A percentile compares a stretch with the other conserved stretches of the same genome.
These are phyloP conservation scores for Hecatera dysodea DNA, from an alignment of 2,888 invertebrate genomes.

Conservation along the genomic window DNA sequence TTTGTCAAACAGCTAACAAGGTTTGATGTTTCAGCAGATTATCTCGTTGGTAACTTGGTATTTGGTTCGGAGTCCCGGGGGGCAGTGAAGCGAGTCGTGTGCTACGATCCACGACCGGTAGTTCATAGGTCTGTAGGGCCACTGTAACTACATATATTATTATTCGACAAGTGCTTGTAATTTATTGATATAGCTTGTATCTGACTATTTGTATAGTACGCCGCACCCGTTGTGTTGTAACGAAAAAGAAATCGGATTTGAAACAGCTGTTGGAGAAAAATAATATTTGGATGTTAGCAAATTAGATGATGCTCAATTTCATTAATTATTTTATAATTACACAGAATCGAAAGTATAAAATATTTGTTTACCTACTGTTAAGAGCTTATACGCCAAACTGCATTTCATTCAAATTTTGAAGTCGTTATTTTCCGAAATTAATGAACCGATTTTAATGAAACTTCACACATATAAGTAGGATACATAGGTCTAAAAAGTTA, in stretches of 20 bases:
- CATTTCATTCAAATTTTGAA: too few relatives aligned
- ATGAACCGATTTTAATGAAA: too few relatives aligned
- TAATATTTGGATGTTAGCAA: neutral
- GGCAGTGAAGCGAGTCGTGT: constrained; percentile 56
- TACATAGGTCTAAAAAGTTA: too few relatives aligned
- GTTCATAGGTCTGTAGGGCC: constrained; percentile 64
- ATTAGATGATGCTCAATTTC: neutral
- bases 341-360: neutral
- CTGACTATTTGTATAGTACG: constrained; percentile 23
- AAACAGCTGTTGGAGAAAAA: neutral
- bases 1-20: constrained; percentile 39
- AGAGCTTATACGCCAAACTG: too few relatives aligned
- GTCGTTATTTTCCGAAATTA: too few relatives aligned
- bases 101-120: constrained; percentile 60
- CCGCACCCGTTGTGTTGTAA: constrained; percentile 34
- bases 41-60: constrained; percentile 40
- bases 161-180: constrained; percentile 66
- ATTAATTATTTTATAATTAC: neutral
- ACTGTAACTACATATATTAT: constrained; percentile 60
- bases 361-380: neutral
- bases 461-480: too few relatives aligned
- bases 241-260: constrained; percentile 12
- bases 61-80: constrained; percentile 39
- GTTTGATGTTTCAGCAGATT: constrained; percentile 52
- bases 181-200: constrained; percentile 56